These are phyloP conservation scores for Lepilemur ruficaudatus DNA, from an alignment of 2,797 vertebrate species.

Conservation along the genomic window DNA sequence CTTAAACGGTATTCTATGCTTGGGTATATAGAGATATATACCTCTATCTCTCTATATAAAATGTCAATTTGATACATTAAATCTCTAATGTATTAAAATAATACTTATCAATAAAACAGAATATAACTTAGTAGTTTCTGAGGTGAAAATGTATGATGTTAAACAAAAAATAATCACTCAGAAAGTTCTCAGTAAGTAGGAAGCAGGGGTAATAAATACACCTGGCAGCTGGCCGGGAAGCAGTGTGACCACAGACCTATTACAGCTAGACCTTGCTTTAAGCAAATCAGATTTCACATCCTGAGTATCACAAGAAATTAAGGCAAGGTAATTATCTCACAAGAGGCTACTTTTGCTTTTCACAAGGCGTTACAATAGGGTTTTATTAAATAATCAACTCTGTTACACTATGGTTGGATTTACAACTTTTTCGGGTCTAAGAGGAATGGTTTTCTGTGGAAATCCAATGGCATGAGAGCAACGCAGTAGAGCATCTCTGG, in stretches of 20 bases:
- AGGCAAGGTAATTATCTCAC: not conserved
- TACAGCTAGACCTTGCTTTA: not conserved
- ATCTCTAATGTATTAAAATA: not conserved
- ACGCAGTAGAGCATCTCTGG: not conserved
- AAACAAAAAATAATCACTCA: slow-evolving; percentile 4
- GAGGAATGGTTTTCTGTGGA: not conserved
- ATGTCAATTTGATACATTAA: not conserved
- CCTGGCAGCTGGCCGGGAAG: not conserved
- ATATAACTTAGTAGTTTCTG: not conserved
- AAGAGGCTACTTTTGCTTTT: slow-evolving; percentile 1
- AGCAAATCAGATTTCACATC: not conserved
- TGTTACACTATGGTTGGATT: not conserved
- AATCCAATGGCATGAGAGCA: not conserved
- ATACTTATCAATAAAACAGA: not conserved
- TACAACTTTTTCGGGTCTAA: not conserved
- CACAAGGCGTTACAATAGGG: not conserved
- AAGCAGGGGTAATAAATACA: not conserved
- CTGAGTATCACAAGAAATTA: not conserved
- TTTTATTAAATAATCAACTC: not conserved
- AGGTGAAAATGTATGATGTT: not conserved
- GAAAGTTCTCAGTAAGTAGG: not conserved
- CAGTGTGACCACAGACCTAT: not conserved
- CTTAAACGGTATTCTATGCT: not conserved
- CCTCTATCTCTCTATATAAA: not conserved
- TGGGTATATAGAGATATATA: not conserved